These are phyloP conservation scores for Hoplias malabaricus DNA, from an alignment of 2,113 vertebrate species.

Conservation along the genomic window DNA sequence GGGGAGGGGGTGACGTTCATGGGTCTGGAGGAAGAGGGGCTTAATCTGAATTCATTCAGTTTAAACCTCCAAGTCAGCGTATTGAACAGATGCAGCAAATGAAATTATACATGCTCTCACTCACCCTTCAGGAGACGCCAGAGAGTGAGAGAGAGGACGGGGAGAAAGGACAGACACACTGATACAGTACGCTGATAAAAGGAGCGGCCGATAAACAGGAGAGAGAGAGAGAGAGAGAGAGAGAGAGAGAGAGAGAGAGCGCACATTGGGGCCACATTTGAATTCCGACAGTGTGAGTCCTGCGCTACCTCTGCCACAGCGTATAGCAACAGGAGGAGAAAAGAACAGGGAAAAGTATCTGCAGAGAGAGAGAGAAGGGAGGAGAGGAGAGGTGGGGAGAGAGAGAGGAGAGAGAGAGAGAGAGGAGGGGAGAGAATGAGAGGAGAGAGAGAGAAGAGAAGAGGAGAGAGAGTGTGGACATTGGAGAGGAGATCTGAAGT, in stretches of 20 bases:
- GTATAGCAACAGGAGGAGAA: constrained; percentile 55
- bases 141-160: constrained; percentile 14
- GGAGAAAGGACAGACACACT: constrained; percentile 40
- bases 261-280: constrained; percentile 63
- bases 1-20: neutral
- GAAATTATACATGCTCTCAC: constrained; percentile 37
- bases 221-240: constrained; percentile 28
- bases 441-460: constrained; percentile 22
- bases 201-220: constrained; percentile 25
- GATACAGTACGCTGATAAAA: constrained; percentile 34
- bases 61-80: constrained; percentile 40
- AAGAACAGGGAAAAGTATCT: constrained; percentile 11
- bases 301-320: constrained; percentile 69
- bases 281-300: constrained; percentile 73
- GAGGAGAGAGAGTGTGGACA: too few species aligned
- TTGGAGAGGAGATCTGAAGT: too few species aligned
- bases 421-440: constrained; percentile 17
- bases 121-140: constrained; percentile 25
- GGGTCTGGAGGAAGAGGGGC: constrained; percentile 15
- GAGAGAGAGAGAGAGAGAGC: constrained; percentile 44
- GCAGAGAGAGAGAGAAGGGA: neutral
- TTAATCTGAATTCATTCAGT: constrained; percentile 44
- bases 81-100: constrained; percentile 17
- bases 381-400: neutral
- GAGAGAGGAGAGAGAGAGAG: neutral